Conservation (phyloP, 2,888 invertebrate genomes). For the Bombylius major region DNA sequence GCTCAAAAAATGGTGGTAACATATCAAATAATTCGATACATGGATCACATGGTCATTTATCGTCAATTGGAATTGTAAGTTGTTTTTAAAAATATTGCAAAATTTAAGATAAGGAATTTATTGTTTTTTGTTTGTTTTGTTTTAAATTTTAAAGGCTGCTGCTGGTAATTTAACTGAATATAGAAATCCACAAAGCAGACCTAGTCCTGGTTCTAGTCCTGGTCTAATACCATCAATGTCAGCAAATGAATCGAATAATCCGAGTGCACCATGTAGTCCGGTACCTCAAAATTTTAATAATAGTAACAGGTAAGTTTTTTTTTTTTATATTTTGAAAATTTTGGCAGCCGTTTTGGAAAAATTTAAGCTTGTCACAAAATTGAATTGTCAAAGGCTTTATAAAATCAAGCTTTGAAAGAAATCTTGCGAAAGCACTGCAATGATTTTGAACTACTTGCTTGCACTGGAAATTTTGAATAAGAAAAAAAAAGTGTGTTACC, state of each 20-base stretch:
- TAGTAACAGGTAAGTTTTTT: conserved; percentile 10
- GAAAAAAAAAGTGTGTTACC: too few species aligned
- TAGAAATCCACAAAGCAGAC: conserved; percentile 41
- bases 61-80: conserved; percentile 24
- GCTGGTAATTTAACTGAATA: conserved; percentile 38
- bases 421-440: too few species aligned
- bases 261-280: conserved; percentile 42
- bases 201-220: conserved; percentile 45
- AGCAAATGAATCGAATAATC: conserved; percentile 17
- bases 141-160: neutral
- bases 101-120: too few species aligned
- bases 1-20: conserved; percentile 14
- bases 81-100: too few species aligned
- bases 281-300: conserved; percentile 15
- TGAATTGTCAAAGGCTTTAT: too few species aligned
- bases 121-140: neutral
- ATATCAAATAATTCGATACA: conserved; percentile 21
- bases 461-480: too few species aligned
- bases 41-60: conserved; percentile 25
- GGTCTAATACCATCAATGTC: conserved; percentile 15
- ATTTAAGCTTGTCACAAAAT: too few species aligned
- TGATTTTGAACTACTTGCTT: too few species aligned
- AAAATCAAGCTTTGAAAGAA: too few species aligned
- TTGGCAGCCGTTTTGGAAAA: too few species aligned
- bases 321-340: neutral